Evolutionary conservation across 1,140 invertebrate genomes (phyloP), one percentile per base, ranked within the genome.

Genomic region (Neoseiulus cucumeris): DNA sequence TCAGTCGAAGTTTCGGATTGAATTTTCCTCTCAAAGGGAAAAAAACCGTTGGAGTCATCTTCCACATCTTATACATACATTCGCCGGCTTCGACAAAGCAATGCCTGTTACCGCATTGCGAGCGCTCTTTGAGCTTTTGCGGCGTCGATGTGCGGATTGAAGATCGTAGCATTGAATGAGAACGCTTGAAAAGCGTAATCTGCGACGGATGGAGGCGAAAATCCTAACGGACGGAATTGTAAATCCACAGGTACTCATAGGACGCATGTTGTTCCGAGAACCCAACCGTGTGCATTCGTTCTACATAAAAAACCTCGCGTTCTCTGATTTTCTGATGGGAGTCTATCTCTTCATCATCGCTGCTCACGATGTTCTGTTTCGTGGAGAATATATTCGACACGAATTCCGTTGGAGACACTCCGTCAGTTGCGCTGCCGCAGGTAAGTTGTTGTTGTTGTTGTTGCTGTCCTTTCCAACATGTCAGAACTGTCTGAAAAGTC

Each of bases 311-410:
- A 87, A 87, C 74, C 75, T 88, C 42, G 84, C 86, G 81, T 78
- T 83, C n/a, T 82, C 86, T 6, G 87, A 89, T 74, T 77, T 87
- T 69, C 73, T 88, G 18, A 87, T 88, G 84, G 87, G 85, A 0
- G 72, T 87, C 47, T 89, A 89, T 74, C 76, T 89, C 65, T 72
- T 85, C 14, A 78, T 83, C 55, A 84, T 89, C 69, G 85, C 81
- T 5, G 73, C 81, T 33, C 78, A 83, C 70, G 87, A 89, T 72
- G 71, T 79, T 30, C 75, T 77, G 59, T 85, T 80, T 71, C 74
- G 84, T 18, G 79, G 80, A 44, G 75, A 76, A 44, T 89, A 85
- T 73, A 79, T 82, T 68, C 71, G 74, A 64, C 75, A 82, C 64
- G 82, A 84, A 2, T 75, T 76, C 22, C 70, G 76, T 0, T 88